These are phyloP conservation scores for Cryptus armator DNA, from an alignment of 2,888 invertebrate species.

Conservation along the genomic window DNA sequence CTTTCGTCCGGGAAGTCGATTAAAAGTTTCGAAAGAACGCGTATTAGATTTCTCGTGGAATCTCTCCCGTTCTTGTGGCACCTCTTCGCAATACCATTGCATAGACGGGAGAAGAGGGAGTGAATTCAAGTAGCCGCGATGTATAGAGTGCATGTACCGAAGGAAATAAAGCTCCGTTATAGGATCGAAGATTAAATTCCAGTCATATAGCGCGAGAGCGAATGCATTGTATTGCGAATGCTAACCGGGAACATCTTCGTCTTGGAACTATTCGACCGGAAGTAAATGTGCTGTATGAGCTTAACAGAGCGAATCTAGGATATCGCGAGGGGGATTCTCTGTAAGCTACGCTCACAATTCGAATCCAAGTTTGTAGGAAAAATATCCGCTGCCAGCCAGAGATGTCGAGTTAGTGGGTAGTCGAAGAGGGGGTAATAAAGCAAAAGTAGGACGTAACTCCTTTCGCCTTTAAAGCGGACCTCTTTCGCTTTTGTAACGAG, in stretches of 20 bases:
- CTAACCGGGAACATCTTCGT: constrained; percentile 32
- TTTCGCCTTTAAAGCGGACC: constrained; percentile 62
- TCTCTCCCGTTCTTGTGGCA: constrained; percentile 29
- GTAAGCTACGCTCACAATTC: constrained; percentile 6
- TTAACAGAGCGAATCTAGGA: constrained; percentile 26
- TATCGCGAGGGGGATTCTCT: constrained; percentile 39
- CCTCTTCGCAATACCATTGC: constrained; percentile 39
- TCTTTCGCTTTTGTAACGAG: constrained; percentile 70
- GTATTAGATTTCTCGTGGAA: constrained; percentile 56
- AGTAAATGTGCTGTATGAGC: constrained; percentile 58
- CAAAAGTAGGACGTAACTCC: constrained; percentile 67
- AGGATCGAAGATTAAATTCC: constrained; percentile 54
- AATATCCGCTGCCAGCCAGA: constrained; percentile 37
- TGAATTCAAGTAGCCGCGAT: constrained; percentile 1
- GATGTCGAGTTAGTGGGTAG: constrained; percentile 20
- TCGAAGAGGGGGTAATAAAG: constrained; percentile 65
- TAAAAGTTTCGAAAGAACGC: constrained; percentile 69
- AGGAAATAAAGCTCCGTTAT: constrained; percentile 1
- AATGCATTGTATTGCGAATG: constrained; percentile 51
- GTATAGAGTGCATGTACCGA: background rate
- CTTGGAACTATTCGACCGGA: constrained; percentile 68
- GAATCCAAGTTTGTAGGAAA: constrained; percentile 32
- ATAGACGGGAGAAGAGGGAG: background rate
- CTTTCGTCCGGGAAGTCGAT: constrained; percentile 67
- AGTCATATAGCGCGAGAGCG: background rate